Evolutionary conservation across 2,113 vertebrate genomes (phyloP), one percentile per base, ranked within the genome.

Genomic region (Etheostoma cragini): DNA sequence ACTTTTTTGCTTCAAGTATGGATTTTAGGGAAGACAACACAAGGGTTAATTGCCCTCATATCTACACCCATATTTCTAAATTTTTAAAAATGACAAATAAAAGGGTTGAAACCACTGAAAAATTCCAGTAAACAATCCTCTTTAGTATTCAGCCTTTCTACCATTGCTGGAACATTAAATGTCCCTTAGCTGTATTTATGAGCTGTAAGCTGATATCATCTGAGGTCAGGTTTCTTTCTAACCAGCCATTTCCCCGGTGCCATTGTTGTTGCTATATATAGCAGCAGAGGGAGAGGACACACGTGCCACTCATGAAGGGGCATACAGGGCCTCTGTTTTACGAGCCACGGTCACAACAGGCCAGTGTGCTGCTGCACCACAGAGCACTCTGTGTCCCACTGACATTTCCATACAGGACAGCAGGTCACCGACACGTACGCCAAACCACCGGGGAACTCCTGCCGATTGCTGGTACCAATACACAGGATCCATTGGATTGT

Each of bases 241-340:
- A 87, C 77, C 76, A 84, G 66, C 61, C 79, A 56, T 87, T 88
- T 82, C 76, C 47, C 86, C 64, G 17, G 4, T 64, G 45, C 89
- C 86, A 91, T 93, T 91, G 91, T 92, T 91, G 88, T 69, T 86
- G 69, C 90, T 93, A 93, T 82, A 91, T 92, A 92, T 93, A 91
- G 91, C 80, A n/a, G 81, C 57, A 24, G 66, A 49, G 85, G 30
- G 77, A 45, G 74, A 84, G 89, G 89, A 91, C 87, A 88, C 85
- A 78, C 72, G 83, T 91, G 90, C 86, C 91, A 90, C 87, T 91
- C 87, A 87, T 64, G 53, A 52, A 67, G 63, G 82, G 75, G 53
- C 89, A 93, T 82, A 93, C 87, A 88, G 87, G 82, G 67, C 80
- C 72, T 91, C 91, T 93, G 90, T 93, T 85, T 54, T 17, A 80